Base-by-base conservation (phyloP, 2,797 vertebrate genomes). In the Spondyliosoma cantharus region DNA sequence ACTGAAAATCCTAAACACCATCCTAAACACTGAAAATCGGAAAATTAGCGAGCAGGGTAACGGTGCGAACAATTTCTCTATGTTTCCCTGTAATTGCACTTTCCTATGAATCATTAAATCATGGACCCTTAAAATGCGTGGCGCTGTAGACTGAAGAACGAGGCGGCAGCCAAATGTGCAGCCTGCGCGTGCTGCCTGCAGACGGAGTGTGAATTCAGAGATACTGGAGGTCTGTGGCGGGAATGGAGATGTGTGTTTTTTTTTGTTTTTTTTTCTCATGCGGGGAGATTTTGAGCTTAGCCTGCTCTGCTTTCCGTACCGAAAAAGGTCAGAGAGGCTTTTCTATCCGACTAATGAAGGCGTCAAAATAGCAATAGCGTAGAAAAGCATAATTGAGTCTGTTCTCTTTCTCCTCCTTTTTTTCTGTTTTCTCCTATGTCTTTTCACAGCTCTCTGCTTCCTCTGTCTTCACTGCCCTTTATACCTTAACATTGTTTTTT, bases 281-380 rank as follows among this genome's bases (percentile, higher is more conserved):
- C 61, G 22, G 72, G 19, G 70, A 72, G 78, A 73, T 82, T 66
- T 60, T 12, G 75, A 58, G 32, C 20, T 81, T 43, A 71, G 86
- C 15, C 54, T 29, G 25, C 43, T 83, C 65, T 45, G 59, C 42
- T 78, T 53, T 81, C 29, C 58, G 27, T 9, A 43, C 64, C 62
- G 54, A 62, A 72, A 82, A 85, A 56, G 71, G 82, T 78, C 62
- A 78, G 22, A 79, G 53, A 74, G 70, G 66, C 60, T 64, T 29
- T 84, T 79, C 83, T 69, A 89, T 86, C 57, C 70, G 1, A 53
- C 67, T 85, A 87, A 92, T 86, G 72, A 87, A 89, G 42, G 76
- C 54, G 56, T 90, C 82, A 87, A 78, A 82, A 37, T 37, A 52
- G 76, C 49, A 80, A 64, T 22, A 43, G 67, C 2, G 5, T 57